Conservation (phyloP, 2,888 invertebrate genomes). For the Tiphia femorata region DNA sequence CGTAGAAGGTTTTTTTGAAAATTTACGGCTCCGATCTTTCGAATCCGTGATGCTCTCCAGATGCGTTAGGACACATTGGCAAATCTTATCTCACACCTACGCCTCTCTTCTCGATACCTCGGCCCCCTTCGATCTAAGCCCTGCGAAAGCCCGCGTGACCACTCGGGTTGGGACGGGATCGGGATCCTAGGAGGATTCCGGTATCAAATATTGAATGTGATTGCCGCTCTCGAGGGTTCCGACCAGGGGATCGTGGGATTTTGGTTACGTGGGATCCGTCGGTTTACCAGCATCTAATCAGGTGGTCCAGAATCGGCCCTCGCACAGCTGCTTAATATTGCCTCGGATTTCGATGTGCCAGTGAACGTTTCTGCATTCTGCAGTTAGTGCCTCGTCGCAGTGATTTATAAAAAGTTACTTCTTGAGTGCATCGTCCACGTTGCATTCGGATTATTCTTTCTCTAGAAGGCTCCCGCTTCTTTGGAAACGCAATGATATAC, state of each 20-base stretch:
- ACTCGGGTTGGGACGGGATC: slow-evolving; percentile 4
- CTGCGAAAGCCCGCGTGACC: slow-evolving; percentile 3
- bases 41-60: too few relatives aligned
- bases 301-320: neutral
- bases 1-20: too few relatives aligned
- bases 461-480: too few relatives aligned
- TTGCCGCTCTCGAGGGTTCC: too few relatives aligned
- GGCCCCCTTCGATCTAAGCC: neutral
- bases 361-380: too few relatives aligned
- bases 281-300: slow-evolving; percentile 15
- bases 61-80: too few relatives aligned
- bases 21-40: too few relatives aligned
- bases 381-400: too few relatives aligned
- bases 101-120: neutral
- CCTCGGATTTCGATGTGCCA: neutral
- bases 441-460: too few relatives aligned
- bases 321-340: neutral
- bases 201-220: slow-evolving; percentile 27
- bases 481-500: too few relatives aligned
- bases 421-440: too few relatives aligned
- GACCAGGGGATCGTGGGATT: slow-evolving; percentile 1
- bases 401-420: too few relatives aligned
- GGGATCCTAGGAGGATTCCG: slow-evolving; percentile 10
- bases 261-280: slow-evolving; percentile 7
- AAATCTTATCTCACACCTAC: neutral